These are phyloP conservation scores for Latrodectus elegans DNA, from an alignment of 2,888 invertebrate species.

Conservation along the genomic window DNA sequence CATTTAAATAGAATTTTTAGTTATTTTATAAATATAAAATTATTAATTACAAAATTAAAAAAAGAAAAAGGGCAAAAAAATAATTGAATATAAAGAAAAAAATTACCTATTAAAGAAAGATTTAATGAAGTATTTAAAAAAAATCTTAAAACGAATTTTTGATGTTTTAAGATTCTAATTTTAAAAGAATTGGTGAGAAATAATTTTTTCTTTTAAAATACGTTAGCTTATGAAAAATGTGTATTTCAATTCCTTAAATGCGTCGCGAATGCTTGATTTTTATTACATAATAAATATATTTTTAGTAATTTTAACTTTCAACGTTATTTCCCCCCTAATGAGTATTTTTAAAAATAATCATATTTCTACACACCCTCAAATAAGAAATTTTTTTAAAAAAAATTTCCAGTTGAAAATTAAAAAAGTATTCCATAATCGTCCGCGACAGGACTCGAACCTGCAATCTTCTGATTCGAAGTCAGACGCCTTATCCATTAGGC, in stretches of 20 bases:
- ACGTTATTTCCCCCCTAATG: neutral
- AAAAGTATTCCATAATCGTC: neutral
- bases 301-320: too few species aligned
- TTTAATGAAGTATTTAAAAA: neutral
- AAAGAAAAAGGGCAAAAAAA: neutral
- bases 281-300: too few species aligned
- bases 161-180: too few species aligned
- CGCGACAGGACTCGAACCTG: conserved; percentile 5
- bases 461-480: conserved; percentile 5
- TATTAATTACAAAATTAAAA: too few species aligned
- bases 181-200: too few species aligned
- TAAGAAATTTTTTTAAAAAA: neutral
- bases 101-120: neutral
- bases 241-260: too few species aligned
- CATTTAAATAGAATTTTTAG: too few species aligned
- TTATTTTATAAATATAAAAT: too few species aligned
- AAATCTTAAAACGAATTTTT: too few species aligned
- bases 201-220: too few species aligned
- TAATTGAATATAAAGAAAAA: neutral
- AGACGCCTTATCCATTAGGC: conserved; percentile 5
- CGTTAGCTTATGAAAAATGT: too few species aligned
- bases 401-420: neutral
- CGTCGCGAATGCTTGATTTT: too few species aligned
- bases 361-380: neutral
- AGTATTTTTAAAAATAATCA: neutral